Evolutionary conservation across 2,113 vertebrate species (phyloP).

Genomic region (Tachysurus fulvidraco): DNA sequence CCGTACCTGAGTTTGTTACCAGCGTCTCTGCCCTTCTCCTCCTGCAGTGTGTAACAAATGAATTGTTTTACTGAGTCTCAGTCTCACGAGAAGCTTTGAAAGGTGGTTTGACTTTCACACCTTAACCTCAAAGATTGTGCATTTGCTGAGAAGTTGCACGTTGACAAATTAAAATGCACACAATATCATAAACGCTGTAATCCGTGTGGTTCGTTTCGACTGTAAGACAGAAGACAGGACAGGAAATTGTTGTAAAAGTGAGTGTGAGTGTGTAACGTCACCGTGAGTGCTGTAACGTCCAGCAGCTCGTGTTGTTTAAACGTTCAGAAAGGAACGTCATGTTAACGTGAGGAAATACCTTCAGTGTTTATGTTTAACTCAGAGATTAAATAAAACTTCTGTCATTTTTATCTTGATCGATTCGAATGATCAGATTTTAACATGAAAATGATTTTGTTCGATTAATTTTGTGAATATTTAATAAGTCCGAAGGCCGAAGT

Average conservation of each 20-base stretch:
- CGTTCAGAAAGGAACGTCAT: no score
- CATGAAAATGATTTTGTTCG: not conserved
- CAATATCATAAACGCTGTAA: not conserved
- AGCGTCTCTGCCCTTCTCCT: not conserved
- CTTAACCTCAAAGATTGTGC: constrained; percentile 36
- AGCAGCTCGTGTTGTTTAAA: not conserved
- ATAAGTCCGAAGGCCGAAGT: not conserved
- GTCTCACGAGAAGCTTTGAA: constrained; percentile 13
- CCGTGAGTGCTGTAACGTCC: not conserved
- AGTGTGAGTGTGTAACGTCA: no score
- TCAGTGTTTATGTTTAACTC: not conserved
- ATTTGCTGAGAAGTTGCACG: not conserved
- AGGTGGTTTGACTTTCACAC: constrained; percentile 46
- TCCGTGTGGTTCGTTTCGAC: not conserved
- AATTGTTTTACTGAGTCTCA: not conserved
- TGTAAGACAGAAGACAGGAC: not conserved
- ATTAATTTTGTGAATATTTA: not conserved
- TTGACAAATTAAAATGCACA: no score
- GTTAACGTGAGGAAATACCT: not conserved
- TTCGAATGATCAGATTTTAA: not conserved
- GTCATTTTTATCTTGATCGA: not conserved
- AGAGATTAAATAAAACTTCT: no score
- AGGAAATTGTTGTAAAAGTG: not conserved
- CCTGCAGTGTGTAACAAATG: not conserved
- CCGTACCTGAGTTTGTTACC: not conserved